Conservation (phyloP, 2,888 invertebrate genomes). For the Drosophila algonquin region DNA sequence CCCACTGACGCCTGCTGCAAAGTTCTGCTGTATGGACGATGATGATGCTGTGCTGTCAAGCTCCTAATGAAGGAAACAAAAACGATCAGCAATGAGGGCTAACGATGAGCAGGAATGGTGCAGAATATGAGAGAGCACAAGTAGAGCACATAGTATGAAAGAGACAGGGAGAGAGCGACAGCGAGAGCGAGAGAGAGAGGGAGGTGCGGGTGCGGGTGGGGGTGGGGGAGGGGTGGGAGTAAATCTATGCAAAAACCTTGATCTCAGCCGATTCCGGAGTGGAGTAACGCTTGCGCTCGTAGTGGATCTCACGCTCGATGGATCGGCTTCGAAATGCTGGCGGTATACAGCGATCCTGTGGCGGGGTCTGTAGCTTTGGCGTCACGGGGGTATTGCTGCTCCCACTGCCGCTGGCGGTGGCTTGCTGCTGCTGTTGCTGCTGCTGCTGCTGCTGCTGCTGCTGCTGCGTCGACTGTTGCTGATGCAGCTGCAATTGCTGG, state of each 20-base stretch:
- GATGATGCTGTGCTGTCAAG: slow-evolving; percentile 83
- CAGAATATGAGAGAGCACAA: slow-evolving; percentile 1
- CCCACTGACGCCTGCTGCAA: slow-evolving; percentile 75
- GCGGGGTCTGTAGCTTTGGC: slow-evolving; percentile 75
- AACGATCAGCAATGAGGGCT: background rate
- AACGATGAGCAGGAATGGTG: background rate
- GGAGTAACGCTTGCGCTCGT: slow-evolving; percentile 82
- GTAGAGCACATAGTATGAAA: slow-evolving; percentile 3
- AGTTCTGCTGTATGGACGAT: slow-evolving; percentile 37
- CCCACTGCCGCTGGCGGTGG: slow-evolving; percentile 67
- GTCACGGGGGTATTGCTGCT: slow-evolving; percentile 71
- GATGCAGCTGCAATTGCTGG: slow-evolving; percentile 60
- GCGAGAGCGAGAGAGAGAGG: background rate
- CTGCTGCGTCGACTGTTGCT: slow-evolving; percentile 45
- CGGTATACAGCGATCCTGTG: slow-evolving; percentile 79
- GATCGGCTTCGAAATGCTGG: slow-evolving; percentile 83
- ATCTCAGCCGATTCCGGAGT: slow-evolving; percentile 79
- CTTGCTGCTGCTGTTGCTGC: slow-evolving; percentile 67
- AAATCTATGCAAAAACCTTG: slow-evolving; percentile 65
- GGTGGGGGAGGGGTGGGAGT: slow-evolving; percentile 3
- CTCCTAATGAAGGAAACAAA: slow-evolving; percentile 65
- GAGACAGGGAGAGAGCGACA: background rate
- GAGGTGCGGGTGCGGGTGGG: no score
- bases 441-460: slow-evolving; percentile 77
- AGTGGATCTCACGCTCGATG: slow-evolving; percentile 80